Evolutionary conservation across 2,888 invertebrate species (phyloP).

Genomic region (Amiota minor): DNA sequence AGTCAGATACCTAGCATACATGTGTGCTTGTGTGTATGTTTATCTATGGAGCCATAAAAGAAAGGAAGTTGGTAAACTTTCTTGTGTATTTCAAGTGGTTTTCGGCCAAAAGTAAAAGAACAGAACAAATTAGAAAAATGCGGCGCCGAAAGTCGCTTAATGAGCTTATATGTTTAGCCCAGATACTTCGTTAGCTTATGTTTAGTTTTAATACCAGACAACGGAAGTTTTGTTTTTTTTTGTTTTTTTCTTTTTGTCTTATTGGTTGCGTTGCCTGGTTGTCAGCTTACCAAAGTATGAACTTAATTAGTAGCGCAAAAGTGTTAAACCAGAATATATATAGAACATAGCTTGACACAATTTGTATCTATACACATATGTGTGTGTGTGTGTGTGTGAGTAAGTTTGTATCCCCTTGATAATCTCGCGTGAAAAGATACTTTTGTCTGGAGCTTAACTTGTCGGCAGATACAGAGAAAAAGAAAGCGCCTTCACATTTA

Average conservation of each 20-base stretch:
- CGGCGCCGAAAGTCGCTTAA: conserved; percentile 53
- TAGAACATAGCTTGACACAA: background rate
- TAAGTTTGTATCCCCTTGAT: conserved; percentile 5
- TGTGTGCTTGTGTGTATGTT: background rate
- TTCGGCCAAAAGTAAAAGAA: background rate
- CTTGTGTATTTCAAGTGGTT: background rate
- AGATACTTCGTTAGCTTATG: conserved; percentile 5
- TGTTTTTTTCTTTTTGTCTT: background rate
- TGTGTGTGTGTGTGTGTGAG: conserved; percentile 30
- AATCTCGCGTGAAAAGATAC: conserved; percentile 27
- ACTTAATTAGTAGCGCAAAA: conserved; percentile 63
- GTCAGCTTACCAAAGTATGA: conserved; percentile 30
- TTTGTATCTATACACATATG: conserved; percentile 36
- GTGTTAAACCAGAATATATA: conserved; percentile 61
- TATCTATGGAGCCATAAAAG: background rate
- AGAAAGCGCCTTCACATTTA: conserved; percentile 56
- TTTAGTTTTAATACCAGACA: background rate
- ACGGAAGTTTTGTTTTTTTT: background rate
- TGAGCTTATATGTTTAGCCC: conserved; percentile 60
- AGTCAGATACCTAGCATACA: background rate
- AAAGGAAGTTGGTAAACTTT: background rate
- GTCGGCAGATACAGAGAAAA: conserved; percentile 25
- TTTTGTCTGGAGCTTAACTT: conserved; percentile 29
- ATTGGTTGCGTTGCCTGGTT: background rate
- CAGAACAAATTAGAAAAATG: conserved; percentile 2